Conservation (phyloP, 2,113 vertebrate species). For the Fregata magnificens region DNA sequence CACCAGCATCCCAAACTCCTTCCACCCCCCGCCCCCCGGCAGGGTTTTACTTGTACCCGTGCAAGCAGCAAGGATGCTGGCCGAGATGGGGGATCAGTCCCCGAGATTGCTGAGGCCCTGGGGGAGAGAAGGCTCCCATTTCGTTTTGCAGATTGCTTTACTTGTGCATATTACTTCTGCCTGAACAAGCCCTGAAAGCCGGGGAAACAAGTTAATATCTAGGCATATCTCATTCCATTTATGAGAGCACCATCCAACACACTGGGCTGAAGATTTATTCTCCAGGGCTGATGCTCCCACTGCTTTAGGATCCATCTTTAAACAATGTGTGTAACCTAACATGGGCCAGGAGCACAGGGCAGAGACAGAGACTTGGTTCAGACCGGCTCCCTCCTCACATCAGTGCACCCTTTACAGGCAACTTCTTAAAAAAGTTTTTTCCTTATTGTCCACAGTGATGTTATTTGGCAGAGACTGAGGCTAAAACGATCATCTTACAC, state of each 20-base stretch:
- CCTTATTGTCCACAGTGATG: background rate
- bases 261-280: background rate
- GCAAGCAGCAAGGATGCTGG: too few species aligned
- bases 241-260: background rate
- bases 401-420: background rate
- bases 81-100: background rate
- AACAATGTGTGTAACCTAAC: accelerated
- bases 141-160: background rate
- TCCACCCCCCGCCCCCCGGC: accelerated
- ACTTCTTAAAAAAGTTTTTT: background rate
- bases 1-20: background rate
- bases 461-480: background rate
- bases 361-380: background rate
- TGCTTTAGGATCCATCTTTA: background rate
- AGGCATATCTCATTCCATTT: background rate
- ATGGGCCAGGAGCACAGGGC: background rate
- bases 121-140: background rate
- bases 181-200: background rate
- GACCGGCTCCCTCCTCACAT: background rate
- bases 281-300: background rate
- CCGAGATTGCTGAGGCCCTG: background rate
- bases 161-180: background rate
- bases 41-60: background rate
- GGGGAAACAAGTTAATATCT: background rate
- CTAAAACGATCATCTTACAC: background rate